Conservation (phyloP, 2,113 vertebrate species). For the Pygoscelis adeliae region DNA sequence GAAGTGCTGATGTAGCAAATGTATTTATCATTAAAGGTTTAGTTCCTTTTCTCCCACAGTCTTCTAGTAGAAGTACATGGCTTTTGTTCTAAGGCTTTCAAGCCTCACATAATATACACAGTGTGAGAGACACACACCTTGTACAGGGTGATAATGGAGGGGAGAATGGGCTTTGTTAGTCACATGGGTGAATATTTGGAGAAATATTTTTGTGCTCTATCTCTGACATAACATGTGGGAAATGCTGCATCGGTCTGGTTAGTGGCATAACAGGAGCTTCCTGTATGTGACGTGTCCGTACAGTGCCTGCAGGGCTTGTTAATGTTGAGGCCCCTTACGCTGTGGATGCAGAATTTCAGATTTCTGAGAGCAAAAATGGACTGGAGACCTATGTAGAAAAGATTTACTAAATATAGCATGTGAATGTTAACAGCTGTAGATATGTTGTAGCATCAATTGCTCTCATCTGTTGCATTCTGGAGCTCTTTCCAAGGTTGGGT, state of each 20-base stretch:
- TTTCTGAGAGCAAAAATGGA: neutral
- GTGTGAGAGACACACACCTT: neutral
- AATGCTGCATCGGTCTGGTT: neutral
- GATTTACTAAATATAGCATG: neutral
- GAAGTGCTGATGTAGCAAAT: neutral
- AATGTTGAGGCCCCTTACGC: neutral
- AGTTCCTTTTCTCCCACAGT: neutral
- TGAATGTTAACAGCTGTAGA: neutral
- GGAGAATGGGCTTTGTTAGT: neutral
- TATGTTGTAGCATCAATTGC: neutral
- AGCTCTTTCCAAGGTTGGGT: neutral
- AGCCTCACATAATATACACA: neutral
- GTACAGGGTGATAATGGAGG: neutral
- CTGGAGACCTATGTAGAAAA: neutral
- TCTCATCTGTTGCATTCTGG: neutral
- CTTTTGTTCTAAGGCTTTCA: neutral
- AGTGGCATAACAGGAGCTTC: conserved; percentile 43
- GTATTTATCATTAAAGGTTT: neutral
- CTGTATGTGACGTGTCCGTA: neutral
- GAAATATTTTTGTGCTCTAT: neutral
- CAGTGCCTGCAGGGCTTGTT: neutral
- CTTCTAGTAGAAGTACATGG: neutral
- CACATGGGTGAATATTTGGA: neutral
- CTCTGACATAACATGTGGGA: neutral
- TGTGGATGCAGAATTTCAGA: neutral